Percentiles rank a stretch among this genome's conserved stretches.
Evolutionary conservation across 1,140 invertebrate genomes (phyloP).

Genomic region (Neuroterus valhalla): DNA sequence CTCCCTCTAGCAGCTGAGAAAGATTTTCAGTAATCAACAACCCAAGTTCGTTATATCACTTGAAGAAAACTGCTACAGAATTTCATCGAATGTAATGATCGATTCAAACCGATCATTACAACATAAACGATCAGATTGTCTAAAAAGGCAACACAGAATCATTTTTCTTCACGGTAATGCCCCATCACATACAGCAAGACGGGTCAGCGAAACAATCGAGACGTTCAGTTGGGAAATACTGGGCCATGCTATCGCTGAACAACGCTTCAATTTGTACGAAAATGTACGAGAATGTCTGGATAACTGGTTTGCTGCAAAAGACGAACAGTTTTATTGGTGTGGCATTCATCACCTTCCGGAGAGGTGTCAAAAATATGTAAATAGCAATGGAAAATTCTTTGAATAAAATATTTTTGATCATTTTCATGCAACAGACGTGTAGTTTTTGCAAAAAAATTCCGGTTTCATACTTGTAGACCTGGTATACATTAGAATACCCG

Average conservation of each 20-base stretch:
- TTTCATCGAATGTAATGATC: slow-evolving; percentile 10
- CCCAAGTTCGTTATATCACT: too few species aligned
- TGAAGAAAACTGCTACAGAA: too few species aligned
- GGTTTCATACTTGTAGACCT: too few species aligned
- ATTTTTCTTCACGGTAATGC: too few species aligned
- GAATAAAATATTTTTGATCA: neutral
- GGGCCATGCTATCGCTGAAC: slow-evolving; percentile 39
- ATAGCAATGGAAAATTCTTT: neutral
- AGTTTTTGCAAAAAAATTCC: too few species aligned
- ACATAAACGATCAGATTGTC: slow-evolving; percentile 41
- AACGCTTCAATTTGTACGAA: slow-evolving; percentile 35
- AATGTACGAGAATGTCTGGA: slow-evolving; percentile 36
- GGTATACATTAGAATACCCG: too few species aligned
- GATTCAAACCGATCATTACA: slow-evolving; percentile 36
- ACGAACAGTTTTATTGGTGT: slow-evolving; percentile 31
- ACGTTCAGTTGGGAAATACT: slow-evolving; percentile 39
- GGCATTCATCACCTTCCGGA: too few species aligned
- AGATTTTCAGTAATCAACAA: too few species aligned
- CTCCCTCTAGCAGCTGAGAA: too few species aligned
- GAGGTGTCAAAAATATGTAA: too few species aligned
- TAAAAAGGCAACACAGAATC: too few species aligned
- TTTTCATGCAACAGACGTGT: too few species aligned
- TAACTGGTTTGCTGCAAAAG: slow-evolving; percentile 24
- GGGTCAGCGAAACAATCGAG: slow-evolving; percentile 31
- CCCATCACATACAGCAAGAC: slow-evolving; percentile 40